Base-by-base conservation (phyloP, 2,888 invertebrate species). In the Netelia inedita region DNA sequence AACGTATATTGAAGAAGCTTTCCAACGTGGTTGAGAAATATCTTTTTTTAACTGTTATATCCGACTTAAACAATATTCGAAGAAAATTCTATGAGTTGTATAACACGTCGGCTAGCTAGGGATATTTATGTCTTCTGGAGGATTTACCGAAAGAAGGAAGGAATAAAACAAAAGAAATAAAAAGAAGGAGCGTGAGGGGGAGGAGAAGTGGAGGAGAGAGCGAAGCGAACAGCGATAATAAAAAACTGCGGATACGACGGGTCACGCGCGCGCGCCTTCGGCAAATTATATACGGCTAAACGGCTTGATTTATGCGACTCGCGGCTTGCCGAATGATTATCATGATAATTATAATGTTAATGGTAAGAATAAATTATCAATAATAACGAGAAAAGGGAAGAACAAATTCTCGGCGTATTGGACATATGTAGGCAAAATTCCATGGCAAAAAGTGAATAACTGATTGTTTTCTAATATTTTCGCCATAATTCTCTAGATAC, bases 251-350 rank as follows among this genome's bases (percentile, higher is more conserved):
- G 55, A 85, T 80, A 78, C 78, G 57, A 72, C 57, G 72, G 82
- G 63, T 63, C 82, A 50, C 41, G 66, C 82, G 57, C 41, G 72
- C 59, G 28, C 84, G 81, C 80, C 83, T 85, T 89, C 86, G 88
- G 90, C 90, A 92, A 93, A 93, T 93, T 93, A 91, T 89, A 91
- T 87, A 82, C 87, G 86, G 89, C 89, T 89, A 92, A 92, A 91
- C 90, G 89, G 89, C 87, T 91, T 92, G 92, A 93, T 93, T 93
- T 92, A 92, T 92, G 92, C 87, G 87, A 89, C 79, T 83, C 65
- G 68, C 50, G 85, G 75, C 83, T 79, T 71, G 79, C 81, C 65
- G 65, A 79, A 85, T 85, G 55, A 85, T 84, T 55, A 87, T 80
- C 79, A 86, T 71, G 74, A 87, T 73, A 69, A 81, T 59, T 69